Evolutionary conservation across 2,888 invertebrate genomes (phyloP), one percentile per base, ranked within the genome.

Genomic region (Parnassius mnemosyne): DNA sequence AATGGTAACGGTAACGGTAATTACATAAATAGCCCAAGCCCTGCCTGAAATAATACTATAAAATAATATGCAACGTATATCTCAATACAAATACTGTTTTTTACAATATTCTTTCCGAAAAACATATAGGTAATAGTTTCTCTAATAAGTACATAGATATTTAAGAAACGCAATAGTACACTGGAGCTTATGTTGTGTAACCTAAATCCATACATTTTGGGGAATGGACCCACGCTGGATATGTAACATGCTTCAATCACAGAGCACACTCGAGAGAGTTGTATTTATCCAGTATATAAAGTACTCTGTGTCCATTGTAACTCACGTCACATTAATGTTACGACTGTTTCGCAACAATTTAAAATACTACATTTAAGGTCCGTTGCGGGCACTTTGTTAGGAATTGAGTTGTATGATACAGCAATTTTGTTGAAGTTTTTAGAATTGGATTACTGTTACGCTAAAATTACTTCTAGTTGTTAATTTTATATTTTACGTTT

Each of bases 181-280:
- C 5, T 34, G 5, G 34, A 34, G 34, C 34, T 34, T 34, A 34
- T 34, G 34, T 34, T 68, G 65, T 72, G 80, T 81, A 86, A 84
- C 85, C 87, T 74, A 87, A 85, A 88, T 88, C 83, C 85, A 81
- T 85, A 85, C 83, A 86, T 88, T 87, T 85, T 85, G 85, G 82
- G 84, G 81, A 84, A 85, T 82, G 83, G 87, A 81, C 82, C 83
- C 77, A 69, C 74, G 74, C 84, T 87, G 89, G 89, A 89, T 89
- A 81, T 87, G 88, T 89, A 87, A 89, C 90, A 89, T 85, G 90
- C 90, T 88, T 91, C 90, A 91, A 90, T 91, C 90, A 91, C 89
- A 86, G 88, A 85, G 84, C 83, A 81, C 84, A 85, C 90, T 86
- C 86, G 68, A 66, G 85, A 83, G 87, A 79, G 80, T 83, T 83